These are phyloP conservation scores for Drosophila lini DNA, from an alignment of 1,140 invertebrate genomes.

Conservation along the genomic window DNA sequence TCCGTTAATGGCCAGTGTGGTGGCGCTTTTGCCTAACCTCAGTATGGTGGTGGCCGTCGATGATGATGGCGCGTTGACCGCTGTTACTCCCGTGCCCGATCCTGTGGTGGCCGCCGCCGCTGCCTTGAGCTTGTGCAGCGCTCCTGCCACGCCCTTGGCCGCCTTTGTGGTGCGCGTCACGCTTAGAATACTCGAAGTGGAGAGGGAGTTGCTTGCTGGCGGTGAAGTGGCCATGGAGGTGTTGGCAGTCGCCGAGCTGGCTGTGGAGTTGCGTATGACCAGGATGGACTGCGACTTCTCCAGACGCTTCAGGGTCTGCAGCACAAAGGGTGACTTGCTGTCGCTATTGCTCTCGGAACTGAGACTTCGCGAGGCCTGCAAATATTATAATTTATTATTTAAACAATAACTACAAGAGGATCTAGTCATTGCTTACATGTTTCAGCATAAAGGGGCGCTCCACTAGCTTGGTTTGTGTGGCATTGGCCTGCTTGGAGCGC, in stretches of 20 bases:
- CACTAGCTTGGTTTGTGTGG: conserved; percentile 48
- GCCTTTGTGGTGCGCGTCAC: conserved; percentile 66
- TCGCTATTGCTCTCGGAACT: conserved; percentile 69
- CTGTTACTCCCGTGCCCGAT: conserved; percentile 1
- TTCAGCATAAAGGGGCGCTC: conserved; percentile 80
- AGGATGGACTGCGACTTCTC: conserved; percentile 84
- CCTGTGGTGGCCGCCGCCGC: conserved; percentile 13
- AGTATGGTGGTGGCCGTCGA: conserved; percentile 61
- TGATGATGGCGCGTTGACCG: conserved; percentile 23
- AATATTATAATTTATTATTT: not conserved
- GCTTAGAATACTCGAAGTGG: conserved; percentile 57
- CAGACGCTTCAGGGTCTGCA: conserved; percentile 82
- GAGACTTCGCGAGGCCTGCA: conserved; percentile 71
- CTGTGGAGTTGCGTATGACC: conserved; percentile 78
- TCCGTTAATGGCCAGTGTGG: conserved; percentile 61
- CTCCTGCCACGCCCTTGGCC: conserved; percentile 58
- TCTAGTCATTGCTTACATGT: conserved; percentile 56
- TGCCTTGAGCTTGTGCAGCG: conserved; percentile 67
- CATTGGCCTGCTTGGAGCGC: conserved; percentile 37
- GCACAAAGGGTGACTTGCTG: conserved; percentile 79
- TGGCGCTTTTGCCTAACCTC: conserved; percentile 66
- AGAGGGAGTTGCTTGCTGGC: conserved; percentile 21
- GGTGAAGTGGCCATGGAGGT: conserved; percentile 41
- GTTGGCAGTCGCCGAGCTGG: conserved; percentile 20
- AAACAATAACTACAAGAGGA: no score